Evolutionary conservation across 2,113 vertebrate species (phyloP).

Genomic region (Embiotoca jacksoni): DNA sequence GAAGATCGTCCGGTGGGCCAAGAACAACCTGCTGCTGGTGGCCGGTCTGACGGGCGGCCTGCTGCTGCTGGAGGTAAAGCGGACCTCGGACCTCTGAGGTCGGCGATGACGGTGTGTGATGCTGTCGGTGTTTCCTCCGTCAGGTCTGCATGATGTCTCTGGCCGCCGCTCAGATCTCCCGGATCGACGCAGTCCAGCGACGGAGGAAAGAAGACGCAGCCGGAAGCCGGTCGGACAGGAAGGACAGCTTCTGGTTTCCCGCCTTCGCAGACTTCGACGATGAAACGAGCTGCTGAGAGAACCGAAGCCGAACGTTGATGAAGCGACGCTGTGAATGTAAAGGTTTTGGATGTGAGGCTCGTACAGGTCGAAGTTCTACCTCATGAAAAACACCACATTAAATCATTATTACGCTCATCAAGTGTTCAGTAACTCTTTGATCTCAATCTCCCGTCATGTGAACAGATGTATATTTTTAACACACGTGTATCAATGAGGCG

Average conservation of each 20-base stretch:
- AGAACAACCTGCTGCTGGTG: slow-evolving; percentile 69
- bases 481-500: too few species aligned
- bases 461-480: too few species aligned
- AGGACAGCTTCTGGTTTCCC: slow-evolving; percentile 70
- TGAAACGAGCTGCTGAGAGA: background rate
- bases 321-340: slow-evolving; percentile 15
- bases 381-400: background rate
- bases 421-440: too few species aligned
- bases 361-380: background rate
- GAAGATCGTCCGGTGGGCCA: slow-evolving; percentile 67
- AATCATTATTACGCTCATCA: too few species aligned
- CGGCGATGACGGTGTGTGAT: background rate
- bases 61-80: slow-evolving; percentile 74
- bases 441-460: too few species aligned
- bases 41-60: slow-evolving; percentile 56
- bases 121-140: background rate
- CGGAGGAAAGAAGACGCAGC: background rate
- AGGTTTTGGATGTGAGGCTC: too few species aligned
- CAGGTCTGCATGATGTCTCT: slow-evolving; percentile 70
- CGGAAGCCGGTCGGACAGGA: background rate
- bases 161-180: slow-evolving; percentile 66
- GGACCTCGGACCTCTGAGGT: background rate
- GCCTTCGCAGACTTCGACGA: slow-evolving; percentile 57
- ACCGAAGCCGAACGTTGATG: background rate
- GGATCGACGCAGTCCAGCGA: slow-evolving; percentile 53